phyloP scores from a whole-genome alignment of 2,113 vertebrate genomes.

The Phaethon lepturus region DNA sequence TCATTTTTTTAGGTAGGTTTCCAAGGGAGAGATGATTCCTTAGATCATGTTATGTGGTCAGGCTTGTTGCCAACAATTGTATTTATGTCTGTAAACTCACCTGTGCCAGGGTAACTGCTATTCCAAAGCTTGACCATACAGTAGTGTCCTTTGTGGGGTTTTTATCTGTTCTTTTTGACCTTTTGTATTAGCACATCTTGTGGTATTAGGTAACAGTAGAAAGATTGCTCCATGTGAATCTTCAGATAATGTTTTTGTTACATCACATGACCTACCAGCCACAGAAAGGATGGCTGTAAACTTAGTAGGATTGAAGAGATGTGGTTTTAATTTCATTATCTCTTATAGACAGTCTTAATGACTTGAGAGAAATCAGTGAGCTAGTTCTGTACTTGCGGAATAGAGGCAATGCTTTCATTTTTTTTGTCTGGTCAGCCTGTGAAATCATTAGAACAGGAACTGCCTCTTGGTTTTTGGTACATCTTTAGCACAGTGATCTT shows the following conservation, averaged over 20 bases:
- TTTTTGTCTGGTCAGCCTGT: not conserved
- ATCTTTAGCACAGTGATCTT: not conserved
- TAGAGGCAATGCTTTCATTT: not conserved
- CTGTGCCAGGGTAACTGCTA: not conserved
- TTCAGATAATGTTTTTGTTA: not conserved
- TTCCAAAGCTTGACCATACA: not conserved
- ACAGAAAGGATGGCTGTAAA: not conserved
- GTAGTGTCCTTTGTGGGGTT: not conserved
- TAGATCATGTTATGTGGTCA: not conserved
- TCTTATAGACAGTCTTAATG: not conserved
- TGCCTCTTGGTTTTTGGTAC: not conserved
- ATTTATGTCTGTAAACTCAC: not conserved
- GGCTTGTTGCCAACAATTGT: not conserved
- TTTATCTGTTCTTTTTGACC: not conserved
- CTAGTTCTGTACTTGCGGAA: not conserved
- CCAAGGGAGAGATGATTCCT: not conserved
- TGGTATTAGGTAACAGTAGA: not conserved
- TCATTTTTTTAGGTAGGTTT: not conserved
- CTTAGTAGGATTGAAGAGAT: not conserved
- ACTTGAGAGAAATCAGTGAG: not conserved
- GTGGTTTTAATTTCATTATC: not conserved
- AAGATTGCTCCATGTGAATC: not conserved
- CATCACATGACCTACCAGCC: not conserved
- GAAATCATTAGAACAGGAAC: not conserved
- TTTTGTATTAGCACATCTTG: not conserved